phyloP scores from a whole-genome alignment of 2,113 vertebrate genomes.

The Thomomys bottae region DNA sequence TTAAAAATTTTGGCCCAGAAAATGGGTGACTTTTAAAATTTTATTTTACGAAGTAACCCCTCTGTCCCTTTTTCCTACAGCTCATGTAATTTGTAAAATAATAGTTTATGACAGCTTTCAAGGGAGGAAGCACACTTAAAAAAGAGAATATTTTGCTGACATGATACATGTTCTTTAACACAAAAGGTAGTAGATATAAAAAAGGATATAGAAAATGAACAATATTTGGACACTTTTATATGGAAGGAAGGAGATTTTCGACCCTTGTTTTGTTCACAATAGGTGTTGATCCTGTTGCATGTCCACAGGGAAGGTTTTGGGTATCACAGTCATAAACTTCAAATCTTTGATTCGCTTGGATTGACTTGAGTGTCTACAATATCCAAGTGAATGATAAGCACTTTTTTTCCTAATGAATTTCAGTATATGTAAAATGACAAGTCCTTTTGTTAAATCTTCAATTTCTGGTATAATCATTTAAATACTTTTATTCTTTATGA shows the following conservation, averaged over 20 bases:
- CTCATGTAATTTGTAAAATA: constrained; percentile 45
- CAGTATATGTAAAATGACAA: neutral
- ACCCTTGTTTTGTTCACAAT: neutral
- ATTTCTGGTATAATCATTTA: constrained; percentile 9
- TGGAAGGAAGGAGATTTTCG: neutral
- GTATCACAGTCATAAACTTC: constrained; percentile 31
- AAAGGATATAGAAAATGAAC: neutral
- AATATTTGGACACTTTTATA: neutral
- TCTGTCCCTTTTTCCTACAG: neutral
- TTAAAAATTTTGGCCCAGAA: constrained; percentile 28
- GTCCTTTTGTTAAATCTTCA: constrained; percentile 34
- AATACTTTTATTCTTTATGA: constrained; percentile 32
- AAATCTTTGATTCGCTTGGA: constrained; percentile 18
- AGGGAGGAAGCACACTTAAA: constrained; percentile 26
- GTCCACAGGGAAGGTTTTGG: constrained; percentile 7
- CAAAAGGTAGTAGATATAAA: neutral
- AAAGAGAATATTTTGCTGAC: constrained; percentile 30
- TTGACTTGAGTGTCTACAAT: constrained; percentile 30
- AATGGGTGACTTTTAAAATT: neutral
- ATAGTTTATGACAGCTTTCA: constrained; percentile 24
- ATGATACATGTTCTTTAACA: neutral
- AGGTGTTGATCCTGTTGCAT: neutral
- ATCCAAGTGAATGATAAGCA: neutral
- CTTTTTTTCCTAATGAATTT: neutral
- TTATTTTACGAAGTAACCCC: neutral